A percentile compares a stretch with the other conserved stretches of the same genome.
phyloP scores from a whole-genome alignment of 2,113 vertebrate genomes.

The Octodon degus region DNA sequence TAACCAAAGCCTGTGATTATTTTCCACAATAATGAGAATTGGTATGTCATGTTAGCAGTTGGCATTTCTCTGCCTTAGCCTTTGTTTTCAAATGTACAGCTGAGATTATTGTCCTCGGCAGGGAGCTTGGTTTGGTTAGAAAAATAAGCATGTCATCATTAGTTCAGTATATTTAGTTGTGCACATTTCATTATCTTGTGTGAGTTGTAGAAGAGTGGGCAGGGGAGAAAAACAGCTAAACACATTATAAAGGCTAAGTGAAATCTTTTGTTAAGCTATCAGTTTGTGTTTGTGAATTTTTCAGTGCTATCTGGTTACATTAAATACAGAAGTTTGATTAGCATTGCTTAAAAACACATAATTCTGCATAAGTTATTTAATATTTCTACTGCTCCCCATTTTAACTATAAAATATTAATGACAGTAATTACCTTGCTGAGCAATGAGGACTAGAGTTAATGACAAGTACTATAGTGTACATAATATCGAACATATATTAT shows the following conservation, averaged over 20 bases:
- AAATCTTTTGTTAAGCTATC: constrained; percentile 16
- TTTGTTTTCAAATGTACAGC: constrained; percentile 36
- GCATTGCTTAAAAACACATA: constrained; percentile 7
- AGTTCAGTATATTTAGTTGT: constrained; percentile 46
- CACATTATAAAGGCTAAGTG: neutral
- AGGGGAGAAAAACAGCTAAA: neutral
- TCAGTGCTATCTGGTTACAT: neutral
- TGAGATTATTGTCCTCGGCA: constrained; percentile 24
- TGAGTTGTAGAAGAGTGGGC: neutral
- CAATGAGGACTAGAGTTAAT: constrained; percentile 30
- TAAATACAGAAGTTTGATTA: constrained; percentile 50
- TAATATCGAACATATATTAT: neutral
- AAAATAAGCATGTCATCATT: neutral
- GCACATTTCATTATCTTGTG: constrained; percentile 20
- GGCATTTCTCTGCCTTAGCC: neutral
- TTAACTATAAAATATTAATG: constrained; percentile 39
- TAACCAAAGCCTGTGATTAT: constrained; percentile 47
- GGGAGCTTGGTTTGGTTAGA: neutral
- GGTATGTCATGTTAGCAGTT: neutral
- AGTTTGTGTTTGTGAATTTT: constrained; percentile 40
- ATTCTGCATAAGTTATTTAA: constrained; percentile 53
- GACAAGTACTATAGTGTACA: neutral
- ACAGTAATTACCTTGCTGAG: neutral
- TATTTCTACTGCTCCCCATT: neutral
- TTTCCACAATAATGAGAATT: constrained; percentile 4